A percentile compares a stretch with the other conserved stretches of the same genome.
Conservation (phyloP, 2,113 vertebrate species). For the Pitta sordida region DNA sequence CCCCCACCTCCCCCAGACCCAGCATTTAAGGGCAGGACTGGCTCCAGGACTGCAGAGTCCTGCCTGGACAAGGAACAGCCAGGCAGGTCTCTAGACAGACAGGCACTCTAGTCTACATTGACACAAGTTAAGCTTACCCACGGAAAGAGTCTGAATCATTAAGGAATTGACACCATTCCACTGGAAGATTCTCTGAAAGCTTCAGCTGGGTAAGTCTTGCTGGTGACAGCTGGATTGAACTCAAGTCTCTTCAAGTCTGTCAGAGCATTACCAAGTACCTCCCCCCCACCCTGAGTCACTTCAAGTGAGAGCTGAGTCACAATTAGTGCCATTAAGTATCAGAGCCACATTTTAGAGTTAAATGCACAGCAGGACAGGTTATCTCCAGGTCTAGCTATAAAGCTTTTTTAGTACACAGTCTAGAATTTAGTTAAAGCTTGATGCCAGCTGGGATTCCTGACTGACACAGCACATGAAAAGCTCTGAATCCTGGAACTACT, state of each 20-base stretch:
- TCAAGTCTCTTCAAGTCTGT: neutral
- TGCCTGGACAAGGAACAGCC: neutral
- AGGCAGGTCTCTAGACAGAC: neutral
- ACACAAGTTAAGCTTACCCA: neutral
- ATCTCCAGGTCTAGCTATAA: neutral
- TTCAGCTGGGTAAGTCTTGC: neutral
- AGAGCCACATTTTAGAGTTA: conserved; percentile 16
- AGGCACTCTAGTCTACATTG: neutral
- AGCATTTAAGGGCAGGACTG: neutral
- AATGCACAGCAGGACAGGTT: conserved; percentile 4
- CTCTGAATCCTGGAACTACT: neutral
- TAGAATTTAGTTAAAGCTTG: neutral
- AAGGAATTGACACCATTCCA: neutral
- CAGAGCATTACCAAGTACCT: neutral
- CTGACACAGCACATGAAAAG: neutral
- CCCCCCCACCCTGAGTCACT: neutral
- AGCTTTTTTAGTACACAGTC: conserved; percentile 12
- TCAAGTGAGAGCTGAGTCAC: neutral
- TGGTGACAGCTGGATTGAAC: neutral
- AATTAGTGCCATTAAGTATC: conserved; percentile 6
- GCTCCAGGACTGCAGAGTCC: neutral
- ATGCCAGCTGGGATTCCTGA: neutral
- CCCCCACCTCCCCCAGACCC: conserved; percentile 20
- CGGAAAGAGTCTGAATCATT: neutral
- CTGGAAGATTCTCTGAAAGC: neutral